These are phyloP conservation scores for Epirrhoe tristata DNA, from an alignment of 2,888 invertebrate species.

Conservation along the genomic window DNA sequence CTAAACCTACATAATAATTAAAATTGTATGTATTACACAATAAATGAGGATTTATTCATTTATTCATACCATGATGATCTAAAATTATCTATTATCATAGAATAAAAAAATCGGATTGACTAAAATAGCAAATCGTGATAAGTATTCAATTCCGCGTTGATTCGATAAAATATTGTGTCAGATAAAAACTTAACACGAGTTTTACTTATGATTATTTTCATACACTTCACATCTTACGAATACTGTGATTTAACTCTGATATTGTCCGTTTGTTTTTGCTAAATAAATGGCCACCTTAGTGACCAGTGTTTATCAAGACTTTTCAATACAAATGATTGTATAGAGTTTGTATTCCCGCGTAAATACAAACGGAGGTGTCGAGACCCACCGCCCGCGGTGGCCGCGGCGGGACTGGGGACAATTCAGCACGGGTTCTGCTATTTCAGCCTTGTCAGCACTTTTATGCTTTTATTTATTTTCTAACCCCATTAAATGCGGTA, in stretches of 20 bases:
- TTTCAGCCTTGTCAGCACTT: neutral
- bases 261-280: neutral
- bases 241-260: neutral
- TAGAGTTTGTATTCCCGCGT: slow-evolving; percentile 33
- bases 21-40: too few relatives aligned
- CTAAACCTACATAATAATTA: too few relatives aligned
- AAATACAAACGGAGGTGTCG: slow-evolving; percentile 35
- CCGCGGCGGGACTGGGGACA: slow-evolving; percentile 74
- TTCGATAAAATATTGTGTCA: neutral
- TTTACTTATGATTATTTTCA: neutral
- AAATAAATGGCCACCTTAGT: neutral
- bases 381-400: slow-evolving; percentile 78
- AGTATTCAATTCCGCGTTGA: neutral
- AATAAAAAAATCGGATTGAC: neutral
- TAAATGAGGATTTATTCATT: too few relatives aligned
- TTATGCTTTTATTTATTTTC: slow-evolving; percentile 13
- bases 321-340: neutral
- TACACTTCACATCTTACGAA: neutral
- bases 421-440: slow-evolving; percentile 1
- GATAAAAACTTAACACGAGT: neutral
- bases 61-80: neutral
- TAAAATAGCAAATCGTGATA: neutral
- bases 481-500: neutral
- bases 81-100: neutral
- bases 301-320: neutral